Evolutionary conservation across 2,113 vertebrate species (phyloP).

Genomic region (Anguilla rostrata): DNA sequence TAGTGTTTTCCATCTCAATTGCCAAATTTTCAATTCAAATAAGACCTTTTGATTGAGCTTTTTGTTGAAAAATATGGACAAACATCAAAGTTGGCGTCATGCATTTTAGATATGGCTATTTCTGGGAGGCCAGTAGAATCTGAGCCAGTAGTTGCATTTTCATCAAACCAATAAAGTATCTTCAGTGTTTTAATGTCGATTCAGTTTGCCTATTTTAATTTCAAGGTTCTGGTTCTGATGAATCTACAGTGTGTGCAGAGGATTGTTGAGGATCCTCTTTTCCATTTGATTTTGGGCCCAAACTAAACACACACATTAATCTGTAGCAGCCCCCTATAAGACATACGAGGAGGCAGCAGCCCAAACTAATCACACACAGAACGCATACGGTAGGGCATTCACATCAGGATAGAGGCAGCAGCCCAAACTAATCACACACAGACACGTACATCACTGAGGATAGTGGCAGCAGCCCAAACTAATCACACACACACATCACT

Average conservation of each 20-base stretch:
- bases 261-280: not conserved
- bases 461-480: constrained; percentile 38
- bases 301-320: no score
- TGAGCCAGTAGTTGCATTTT: not conserved
- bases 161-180: not conserved
- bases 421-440: not conserved
- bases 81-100: not conserved
- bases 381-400: no score
- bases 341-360: no score
- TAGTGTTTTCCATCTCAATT: no score
- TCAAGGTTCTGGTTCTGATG: not conserved
- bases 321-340: no score
- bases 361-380: constrained; percentile 6
- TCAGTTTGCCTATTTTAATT: not conserved
- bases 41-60: not conserved
- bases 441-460: constrained; percentile 87
- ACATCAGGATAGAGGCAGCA: constrained; percentile 55
- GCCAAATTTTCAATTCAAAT: no score
- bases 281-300: not conserved
- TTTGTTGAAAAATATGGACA: not conserved
- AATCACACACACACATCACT: no score
- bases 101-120: no score
- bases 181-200: not conserved
- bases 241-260: not conserved
- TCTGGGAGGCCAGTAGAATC: no score